phyloP scores from a whole-genome alignment of 2,888 invertebrate species.

The Galeopsomyia nigrocyanea region DNA sequence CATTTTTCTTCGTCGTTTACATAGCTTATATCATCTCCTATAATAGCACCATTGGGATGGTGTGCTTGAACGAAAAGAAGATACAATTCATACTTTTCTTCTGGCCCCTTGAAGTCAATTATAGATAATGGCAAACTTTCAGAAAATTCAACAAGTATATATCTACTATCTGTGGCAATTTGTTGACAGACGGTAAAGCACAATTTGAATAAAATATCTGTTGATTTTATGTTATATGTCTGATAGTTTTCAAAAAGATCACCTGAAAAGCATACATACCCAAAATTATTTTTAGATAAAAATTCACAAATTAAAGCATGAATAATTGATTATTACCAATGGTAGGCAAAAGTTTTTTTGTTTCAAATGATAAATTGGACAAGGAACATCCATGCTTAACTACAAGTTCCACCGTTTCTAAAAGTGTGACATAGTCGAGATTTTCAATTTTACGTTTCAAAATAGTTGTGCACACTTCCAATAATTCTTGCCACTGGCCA shows the following conservation, averaged over 20 bases:
- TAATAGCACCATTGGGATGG: constrained; percentile 69
- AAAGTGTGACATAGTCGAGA: constrained; percentile 68
- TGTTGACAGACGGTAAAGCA: constrained; percentile 60
- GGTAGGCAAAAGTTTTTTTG: constrained; percentile 57
- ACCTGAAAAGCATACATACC: constrained; percentile 47
- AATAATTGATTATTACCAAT: constrained; percentile 53
- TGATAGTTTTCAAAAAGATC: constrained; percentile 49
- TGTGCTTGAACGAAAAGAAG: constrained; percentile 71
- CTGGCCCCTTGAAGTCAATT: constrained; percentile 64
- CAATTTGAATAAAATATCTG: constrained; percentile 55
- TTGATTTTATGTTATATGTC: constrained; percentile 47
- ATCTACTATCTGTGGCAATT: constrained; percentile 71
- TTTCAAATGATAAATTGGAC: constrained; percentile 54
- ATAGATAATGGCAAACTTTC: constrained; percentile 69
- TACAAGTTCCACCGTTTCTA: constrained; percentile 69
- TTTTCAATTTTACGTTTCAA: constrained; percentile 62
- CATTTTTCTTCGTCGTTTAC: constrained; percentile 68
- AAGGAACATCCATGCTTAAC: constrained; percentile 68
- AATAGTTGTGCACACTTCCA: constrained; percentile 53
- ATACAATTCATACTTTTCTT: constrained; percentile 69
- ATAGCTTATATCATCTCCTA: constrained; percentile 62
- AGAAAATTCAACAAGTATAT: constrained; percentile 71
- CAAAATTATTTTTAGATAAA: constrained; percentile 15
- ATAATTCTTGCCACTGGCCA: constrained; percentile 72
- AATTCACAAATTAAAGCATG: neutral